Evolutionary conservation across 1,140 invertebrate genomes (phyloP), one percentile per base, ranked within the genome.

Genomic region (Melanaphis sacchari): DNA sequence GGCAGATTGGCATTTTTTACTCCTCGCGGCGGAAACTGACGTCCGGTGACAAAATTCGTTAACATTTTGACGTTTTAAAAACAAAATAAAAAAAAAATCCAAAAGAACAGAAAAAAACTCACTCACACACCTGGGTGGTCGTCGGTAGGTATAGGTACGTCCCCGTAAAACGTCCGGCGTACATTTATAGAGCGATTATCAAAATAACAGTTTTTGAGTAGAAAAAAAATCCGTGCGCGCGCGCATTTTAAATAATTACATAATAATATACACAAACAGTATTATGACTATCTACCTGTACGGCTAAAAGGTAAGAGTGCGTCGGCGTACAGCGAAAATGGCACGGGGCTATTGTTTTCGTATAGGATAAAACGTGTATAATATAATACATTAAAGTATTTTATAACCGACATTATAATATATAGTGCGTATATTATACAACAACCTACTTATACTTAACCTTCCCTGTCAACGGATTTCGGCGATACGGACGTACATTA

Each of bases 161-260:
- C 24, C 40, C 40, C 11, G 26, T 85, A 85, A 40, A 43, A 43
- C 84, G 41, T 31, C 84, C 41, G 40, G 21, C 84, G 41, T 85
- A 85, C 40, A 46, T 87, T 46, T 87, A 87, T 46, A 46, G 31
- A n/a, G 41, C 41, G 41, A 87, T 87, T 87, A 87, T 43, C 31
- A n/a, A 87, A 87, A 87, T 87, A 87, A 87, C 85, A 87, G 85
- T 87, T 87, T 87, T 87, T n/a, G 41, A 46, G 43, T 1, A 21
- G 43, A n/a, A 87, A 87, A 41, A n/a, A 87, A 46, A 87, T 43
- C 84, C 5, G 9, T 3, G 22, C 31, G 18, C 43, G 41, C 15
- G 43, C 43, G 43, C 43, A 31, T 46, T 87, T 46, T 43, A 49
- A n/a, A 87, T 87, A 87, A 87, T 87, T 87, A 43, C 31, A 87